Percentiles rank a stretch among this genome's conserved stretches.
Evolutionary conservation across 35 echinoderm and acorn worm species (phyloP).

Genomic region (Holothuria glaberrima): DNA sequence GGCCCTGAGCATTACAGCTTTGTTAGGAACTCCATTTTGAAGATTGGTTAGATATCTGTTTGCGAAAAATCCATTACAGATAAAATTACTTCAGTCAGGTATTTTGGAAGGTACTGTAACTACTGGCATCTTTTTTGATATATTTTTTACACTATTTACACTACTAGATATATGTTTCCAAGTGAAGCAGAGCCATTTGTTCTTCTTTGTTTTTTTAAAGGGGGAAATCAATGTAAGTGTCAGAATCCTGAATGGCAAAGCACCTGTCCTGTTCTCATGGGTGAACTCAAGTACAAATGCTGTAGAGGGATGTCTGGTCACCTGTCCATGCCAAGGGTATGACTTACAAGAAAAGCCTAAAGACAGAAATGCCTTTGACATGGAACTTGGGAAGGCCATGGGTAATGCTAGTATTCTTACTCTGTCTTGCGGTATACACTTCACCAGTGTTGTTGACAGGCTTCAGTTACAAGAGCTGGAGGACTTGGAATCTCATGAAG

Average conservation of each 20-base stretch:
- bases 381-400: constrained; percentile 17
- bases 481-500: constrained; percentile 12
- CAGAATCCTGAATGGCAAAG: constrained; percentile 3
- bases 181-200: neutral
- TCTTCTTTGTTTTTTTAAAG: neutral
- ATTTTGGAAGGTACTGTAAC: no score
- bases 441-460: constrained; percentile 2
- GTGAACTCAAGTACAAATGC: neutral
- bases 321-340: constrained; percentile 51
- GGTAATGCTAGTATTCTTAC: neutral
- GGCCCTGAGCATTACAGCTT: no score
- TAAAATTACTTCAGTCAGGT: no score
- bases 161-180: no score
- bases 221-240: constrained; percentile 8
- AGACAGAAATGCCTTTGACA: neutral
- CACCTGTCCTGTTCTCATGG: constrained; percentile 35
- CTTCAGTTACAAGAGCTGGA: neutral
- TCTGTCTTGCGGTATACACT: neutral
- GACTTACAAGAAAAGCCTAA: neutral
- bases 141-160: no score
- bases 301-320: constrained; percentile 30
- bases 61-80: no score
- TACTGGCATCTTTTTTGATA: no score
- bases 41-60: no score
- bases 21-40: no score